Evolutionary conservation across 2,888 invertebrate genomes (phyloP).

Genomic region (Suillia variegata): DNA sequence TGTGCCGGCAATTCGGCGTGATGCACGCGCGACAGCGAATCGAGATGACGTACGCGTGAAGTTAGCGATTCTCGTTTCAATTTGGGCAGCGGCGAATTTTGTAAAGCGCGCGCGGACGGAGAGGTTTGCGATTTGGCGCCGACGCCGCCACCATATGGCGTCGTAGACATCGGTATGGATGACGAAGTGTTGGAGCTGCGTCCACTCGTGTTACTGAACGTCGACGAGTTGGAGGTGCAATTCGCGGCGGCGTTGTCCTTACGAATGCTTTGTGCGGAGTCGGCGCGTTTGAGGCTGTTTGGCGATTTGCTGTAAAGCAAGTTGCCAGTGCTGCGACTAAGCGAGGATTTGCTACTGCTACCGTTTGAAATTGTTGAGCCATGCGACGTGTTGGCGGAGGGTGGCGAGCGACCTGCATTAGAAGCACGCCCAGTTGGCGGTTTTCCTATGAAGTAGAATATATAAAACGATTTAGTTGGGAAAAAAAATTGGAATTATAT

Average conservation of each 20-base stretch:
- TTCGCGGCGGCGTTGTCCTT: constrained; percentile 48
- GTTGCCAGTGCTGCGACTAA: constrained; percentile 60
- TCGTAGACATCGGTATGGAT: constrained; percentile 58
- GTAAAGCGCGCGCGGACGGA: constrained; percentile 56
- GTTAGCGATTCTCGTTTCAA: constrained; percentile 64
- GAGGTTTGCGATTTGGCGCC: constrained; percentile 32
- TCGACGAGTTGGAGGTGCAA: too few relatives aligned
- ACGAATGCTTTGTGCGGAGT: constrained; percentile 64
- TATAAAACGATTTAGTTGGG: not conserved
- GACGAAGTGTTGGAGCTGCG: constrained; percentile 57
- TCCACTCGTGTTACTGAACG: constrained; percentile 50
- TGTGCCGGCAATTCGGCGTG: constrained; percentile 41
- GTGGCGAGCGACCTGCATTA: constrained; percentile 47
- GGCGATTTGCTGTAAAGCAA: constrained; percentile 47
- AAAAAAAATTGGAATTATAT: constrained; percentile 16
- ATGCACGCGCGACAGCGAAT: constrained; percentile 61
- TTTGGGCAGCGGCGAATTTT: constrained; percentile 59
- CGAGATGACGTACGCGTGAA: constrained; percentile 63
- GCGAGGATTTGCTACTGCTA: constrained; percentile 56
- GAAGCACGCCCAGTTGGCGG: constrained; percentile 63
- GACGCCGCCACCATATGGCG: constrained; percentile 43
- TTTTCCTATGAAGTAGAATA: constrained; percentile 66
- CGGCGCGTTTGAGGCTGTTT: constrained; percentile 62
- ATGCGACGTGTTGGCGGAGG: constrained; percentile 41
- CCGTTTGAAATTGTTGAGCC: constrained; percentile 47